A percentile compares a stretch with the other conserved stretches of the same genome.
phyloP scores from a whole-genome alignment of 2,888 invertebrate genomes.

The Oxyscelio sp. region DNA sequence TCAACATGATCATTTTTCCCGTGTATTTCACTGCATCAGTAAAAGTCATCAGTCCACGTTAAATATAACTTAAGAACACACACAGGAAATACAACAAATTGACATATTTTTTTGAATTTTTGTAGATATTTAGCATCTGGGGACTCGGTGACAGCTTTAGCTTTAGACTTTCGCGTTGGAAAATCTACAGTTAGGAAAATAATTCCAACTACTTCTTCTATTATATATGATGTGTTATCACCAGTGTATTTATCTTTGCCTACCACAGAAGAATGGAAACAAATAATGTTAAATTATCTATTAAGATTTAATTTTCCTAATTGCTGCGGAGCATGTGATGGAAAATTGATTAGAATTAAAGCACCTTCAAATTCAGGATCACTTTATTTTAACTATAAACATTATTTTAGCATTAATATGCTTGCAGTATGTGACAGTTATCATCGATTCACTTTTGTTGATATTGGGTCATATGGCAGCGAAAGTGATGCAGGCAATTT shows the following conservation, averaged over 20 bases:
- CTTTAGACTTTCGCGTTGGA: slow-evolving; percentile 39
- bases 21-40: too few species aligned
- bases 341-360: slow-evolving; percentile 60
- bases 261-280: slow-evolving; percentile 46
- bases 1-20: too few species aligned
- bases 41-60: too few species aligned
- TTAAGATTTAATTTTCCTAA: slow-evolving; percentile 71
- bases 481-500: slow-evolving; percentile 68
- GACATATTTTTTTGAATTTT: too few species aligned
- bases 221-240: slow-evolving; percentile 40
- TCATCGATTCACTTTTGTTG: slow-evolving; percentile 57
- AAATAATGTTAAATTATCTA: slow-evolving; percentile 46
- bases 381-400: slow-evolving; percentile 75
- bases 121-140: slow-evolving; percentile 53
- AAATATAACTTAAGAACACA: too few species aligned
- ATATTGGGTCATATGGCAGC: slow-evolving; percentile 66
- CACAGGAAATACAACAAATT: too few species aligned
- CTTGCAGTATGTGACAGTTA: slow-evolving; percentile 72
- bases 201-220: slow-evolving; percentile 42
- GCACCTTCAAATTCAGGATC: slow-evolving; percentile 67
- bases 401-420: slow-evolving; percentile 69
- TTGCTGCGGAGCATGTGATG: slow-evolving; percentile 68
- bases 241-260: slow-evolving; percentile 48
- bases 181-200: slow-evolving; percentile 52
- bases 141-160: slow-evolving; percentile 30